Evolutionary conservation across 1,140 invertebrate species (phyloP).

Genomic region (Bombyx mandarina): DNA sequence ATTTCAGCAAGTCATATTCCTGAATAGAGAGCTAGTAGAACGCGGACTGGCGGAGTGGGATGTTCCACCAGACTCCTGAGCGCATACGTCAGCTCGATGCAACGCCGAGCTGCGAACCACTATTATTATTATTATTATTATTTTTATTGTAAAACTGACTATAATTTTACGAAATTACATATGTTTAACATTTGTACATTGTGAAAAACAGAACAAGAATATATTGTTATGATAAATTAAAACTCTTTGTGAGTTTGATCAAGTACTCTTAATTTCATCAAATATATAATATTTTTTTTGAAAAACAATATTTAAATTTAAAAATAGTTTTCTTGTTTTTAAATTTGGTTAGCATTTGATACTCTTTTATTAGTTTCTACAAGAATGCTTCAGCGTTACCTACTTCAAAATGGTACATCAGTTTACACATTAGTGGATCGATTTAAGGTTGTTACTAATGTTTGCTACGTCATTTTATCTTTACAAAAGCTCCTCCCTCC

Average conservation of each 20-base stretch:
- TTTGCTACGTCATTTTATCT: neutral
- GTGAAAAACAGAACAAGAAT: neutral
- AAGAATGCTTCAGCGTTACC: neutral
- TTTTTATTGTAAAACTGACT: too few relatives aligned
- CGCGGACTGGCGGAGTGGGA: constrained; percentile 77
- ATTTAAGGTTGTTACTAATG: neutral
- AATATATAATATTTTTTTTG: too few relatives aligned
- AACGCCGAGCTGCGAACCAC: constrained; percentile 20
- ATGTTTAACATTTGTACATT: neutral
- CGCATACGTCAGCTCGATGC: constrained; percentile 1
- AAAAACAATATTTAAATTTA: too few relatives aligned
- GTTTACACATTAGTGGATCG: too few relatives aligned
- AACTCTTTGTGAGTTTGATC: too few relatives aligned
- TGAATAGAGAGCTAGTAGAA: constrained; percentile 78
- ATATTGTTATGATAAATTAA: neutral
- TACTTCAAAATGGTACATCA: too few relatives aligned
- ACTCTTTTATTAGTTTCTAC: neutral
- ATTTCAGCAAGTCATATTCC: constrained; percentile 77
- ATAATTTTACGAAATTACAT: too few relatives aligned
- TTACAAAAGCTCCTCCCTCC: constrained; percentile 9
- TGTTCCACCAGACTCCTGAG: constrained; percentile 60
- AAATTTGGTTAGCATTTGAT: neutral
- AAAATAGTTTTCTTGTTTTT: too few relatives aligned
- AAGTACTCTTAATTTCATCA: too few relatives aligned
- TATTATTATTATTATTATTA: constrained; percentile 30